phyloP scores from a whole-genome alignment of 92 coral and sea anemone species.

The Siderastrea radians region DNA sequence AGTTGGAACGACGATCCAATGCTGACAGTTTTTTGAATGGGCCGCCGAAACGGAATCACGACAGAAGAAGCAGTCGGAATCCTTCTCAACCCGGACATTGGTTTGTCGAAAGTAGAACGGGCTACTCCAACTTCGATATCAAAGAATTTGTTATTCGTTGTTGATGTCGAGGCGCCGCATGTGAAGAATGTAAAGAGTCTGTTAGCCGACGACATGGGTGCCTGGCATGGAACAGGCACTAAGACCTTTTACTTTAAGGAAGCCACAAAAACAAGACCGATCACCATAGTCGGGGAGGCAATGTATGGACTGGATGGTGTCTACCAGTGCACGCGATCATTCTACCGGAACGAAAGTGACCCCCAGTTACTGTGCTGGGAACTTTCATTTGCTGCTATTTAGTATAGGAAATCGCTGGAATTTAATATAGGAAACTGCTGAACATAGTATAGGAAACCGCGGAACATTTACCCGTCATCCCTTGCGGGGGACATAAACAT shows the following conservation, averaged over 20 bases:
- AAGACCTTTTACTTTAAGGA: constrained; percentile 32
- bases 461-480: too few species aligned
- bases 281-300: constrained; percentile 44
- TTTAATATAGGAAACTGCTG: too few species aligned
- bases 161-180: constrained; percentile 44
- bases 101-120: constrained; percentile 16
- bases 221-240: constrained; percentile 58
- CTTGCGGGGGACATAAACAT: too few species aligned
- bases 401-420: too few species aligned
- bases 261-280: constrained; percentile 6
- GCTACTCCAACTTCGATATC: constrained; percentile 41
- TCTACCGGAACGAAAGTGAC: constrained; percentile 49
- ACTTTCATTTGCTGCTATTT: too few species aligned
- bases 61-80: constrained; percentile 47
- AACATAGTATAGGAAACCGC: too few species aligned
- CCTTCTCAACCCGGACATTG: constrained; percentile 28
- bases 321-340: constrained; percentile 32
- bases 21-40: constrained; percentile 47
- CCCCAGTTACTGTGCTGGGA: constrained; percentile 15
- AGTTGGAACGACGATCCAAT: constrained; percentile 50
- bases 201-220: constrained; percentile 61
- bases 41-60: constrained; percentile 45
- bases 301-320: constrained; percentile 14
- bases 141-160: constrained; percentile 25
- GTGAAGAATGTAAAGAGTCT: constrained; percentile 39